A percentile compares a stretch with the other conserved stretches of the same genome.
Evolutionary conservation across 2,888 invertebrate species (phyloP).

Genomic region (Cotesia congregata): DNA sequence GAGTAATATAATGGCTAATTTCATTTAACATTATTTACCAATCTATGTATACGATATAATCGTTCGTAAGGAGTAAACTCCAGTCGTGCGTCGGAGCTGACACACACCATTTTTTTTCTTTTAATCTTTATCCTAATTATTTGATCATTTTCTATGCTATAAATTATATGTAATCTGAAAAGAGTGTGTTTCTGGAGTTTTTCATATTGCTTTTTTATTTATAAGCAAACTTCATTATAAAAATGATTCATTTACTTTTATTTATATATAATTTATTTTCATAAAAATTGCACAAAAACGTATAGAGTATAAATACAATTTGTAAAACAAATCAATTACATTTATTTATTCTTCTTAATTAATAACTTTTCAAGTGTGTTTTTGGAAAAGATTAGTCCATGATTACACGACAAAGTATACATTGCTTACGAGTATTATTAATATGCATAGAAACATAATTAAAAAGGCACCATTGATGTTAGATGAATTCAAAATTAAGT

Average conservation of each 20-base stretch:
- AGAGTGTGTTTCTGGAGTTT: too few relatives aligned
- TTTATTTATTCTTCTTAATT: slow-evolving; percentile 33
- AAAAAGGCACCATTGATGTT: slow-evolving; percentile 65
- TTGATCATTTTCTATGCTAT: too few relatives aligned
- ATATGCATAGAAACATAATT: slow-evolving; percentile 37
- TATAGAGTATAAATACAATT: neutral
- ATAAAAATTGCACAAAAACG: slow-evolving; percentile 47
- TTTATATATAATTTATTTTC: slow-evolving; percentile 33
- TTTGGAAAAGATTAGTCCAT: slow-evolving; percentile 23
- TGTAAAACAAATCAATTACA: slow-evolving; percentile 14
- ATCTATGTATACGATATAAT: too few relatives aligned
- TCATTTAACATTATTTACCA: too few relatives aligned
- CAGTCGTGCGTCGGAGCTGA: too few relatives aligned
- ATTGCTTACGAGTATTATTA: slow-evolving; percentile 16
- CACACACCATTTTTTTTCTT: too few relatives aligned
- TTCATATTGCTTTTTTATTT: too few relatives aligned
- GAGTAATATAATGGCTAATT: too few relatives aligned
- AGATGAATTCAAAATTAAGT: slow-evolving; percentile 63
- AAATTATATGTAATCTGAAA: too few relatives aligned
- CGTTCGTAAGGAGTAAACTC: too few relatives aligned
- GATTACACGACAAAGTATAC: slow-evolving; percentile 9
- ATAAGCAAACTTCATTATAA: neutral
- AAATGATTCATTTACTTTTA: slow-evolving; percentile 27
- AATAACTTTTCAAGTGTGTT: slow-evolving; percentile 31
- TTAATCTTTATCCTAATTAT: too few relatives aligned